A percentile compares a stretch with the other conserved stretches of the same genome.
Evolutionary conservation across 1,140 invertebrate genomes (phyloP).

Genomic region (Drosophila albomicans): DNA sequence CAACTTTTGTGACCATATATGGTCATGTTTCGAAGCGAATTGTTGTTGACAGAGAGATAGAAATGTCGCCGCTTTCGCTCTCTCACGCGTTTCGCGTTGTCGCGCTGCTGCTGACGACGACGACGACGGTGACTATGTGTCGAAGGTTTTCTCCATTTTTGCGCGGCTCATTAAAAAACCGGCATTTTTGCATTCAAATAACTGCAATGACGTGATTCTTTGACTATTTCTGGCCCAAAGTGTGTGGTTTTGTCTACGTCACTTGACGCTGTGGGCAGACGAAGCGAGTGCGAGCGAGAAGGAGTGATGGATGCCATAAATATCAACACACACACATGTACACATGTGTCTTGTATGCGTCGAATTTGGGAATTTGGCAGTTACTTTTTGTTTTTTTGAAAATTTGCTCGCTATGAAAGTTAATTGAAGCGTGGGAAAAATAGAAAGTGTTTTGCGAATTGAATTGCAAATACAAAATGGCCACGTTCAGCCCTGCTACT

Average conservation of each 20-base stretch:
- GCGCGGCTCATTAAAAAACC: constrained; percentile 60
- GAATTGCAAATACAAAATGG: constrained; percentile 42
- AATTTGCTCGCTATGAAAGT: constrained; percentile 43
- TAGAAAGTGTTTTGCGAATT: constrained; percentile 67
- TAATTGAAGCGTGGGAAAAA: constrained; percentile 70
- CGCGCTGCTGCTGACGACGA: background rate
- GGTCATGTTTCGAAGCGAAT: constrained; percentile 83
- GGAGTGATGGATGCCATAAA: background rate
- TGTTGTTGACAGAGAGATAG: constrained; percentile 48
- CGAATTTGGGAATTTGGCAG: constrained; percentile 42
- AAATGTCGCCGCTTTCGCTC: constrained; percentile 67
- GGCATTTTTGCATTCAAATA: constrained; percentile 58
- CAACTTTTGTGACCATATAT: constrained; percentile 85
- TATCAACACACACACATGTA: constrained; percentile 9
- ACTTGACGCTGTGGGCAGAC: constrained; percentile 44
- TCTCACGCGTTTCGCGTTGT: constrained; percentile 42
- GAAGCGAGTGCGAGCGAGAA: too few species aligned
- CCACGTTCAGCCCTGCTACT: constrained; percentile 15
- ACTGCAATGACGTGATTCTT: constrained; percentile 63
- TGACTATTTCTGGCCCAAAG: constrained; percentile 51
- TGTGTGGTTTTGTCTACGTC: constrained; percentile 54
- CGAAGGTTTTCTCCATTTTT: constrained; percentile 76
- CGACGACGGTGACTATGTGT: constrained; percentile 34
- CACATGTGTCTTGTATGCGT: constrained; percentile 1
- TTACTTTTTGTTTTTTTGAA: constrained; percentile 36